Evolutionary conservation across 1,140 invertebrate species (phyloP).

Genomic region (Neoseiulus cucumeris): DNA sequence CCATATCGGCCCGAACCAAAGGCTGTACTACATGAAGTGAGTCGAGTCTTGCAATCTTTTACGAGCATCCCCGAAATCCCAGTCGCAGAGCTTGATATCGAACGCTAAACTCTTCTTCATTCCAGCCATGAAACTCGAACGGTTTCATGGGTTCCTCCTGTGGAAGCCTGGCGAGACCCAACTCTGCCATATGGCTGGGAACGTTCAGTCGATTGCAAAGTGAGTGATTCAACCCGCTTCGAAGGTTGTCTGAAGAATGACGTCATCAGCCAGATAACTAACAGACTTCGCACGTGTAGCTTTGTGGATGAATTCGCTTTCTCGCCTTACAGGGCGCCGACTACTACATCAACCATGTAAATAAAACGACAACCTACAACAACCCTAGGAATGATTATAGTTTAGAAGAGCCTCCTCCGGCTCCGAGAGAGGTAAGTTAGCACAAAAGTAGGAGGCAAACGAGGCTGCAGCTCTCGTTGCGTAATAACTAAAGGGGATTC

Average conservation of each 20-base stretch:
- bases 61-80: too few species aligned
- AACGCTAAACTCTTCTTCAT: constrained; percentile 17
- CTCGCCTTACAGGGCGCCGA: neutral
- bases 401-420: constrained; percentile 11
- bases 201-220: constrained; percentile 51
- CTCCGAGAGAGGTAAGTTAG: neutral
- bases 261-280: too few species aligned
- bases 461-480: too few species aligned
- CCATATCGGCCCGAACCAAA: constrained; percentile 44
- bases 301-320: neutral
- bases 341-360: constrained; percentile 49
- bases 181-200: constrained; percentile 70
- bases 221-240: constrained; percentile 36
- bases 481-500: too few species aligned
- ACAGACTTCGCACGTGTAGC: too few species aligned
- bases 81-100: neutral
- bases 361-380: constrained; percentile 71
- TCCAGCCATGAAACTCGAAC: constrained; percentile 51
- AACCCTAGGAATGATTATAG: constrained; percentile 37
- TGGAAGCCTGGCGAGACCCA: constrained; percentile 45
- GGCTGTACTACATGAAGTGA: constrained; percentile 60
- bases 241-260: too few species aligned
- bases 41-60: too few species aligned
- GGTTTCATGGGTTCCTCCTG: constrained; percentile 61
- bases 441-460: too few species aligned